A percentile compares a stretch with the other conserved stretches of the same genome.
Evolutionary conservation across 2,113 vertebrate genomes (phyloP).

Genomic region (Petaurus breviceps): DNA sequence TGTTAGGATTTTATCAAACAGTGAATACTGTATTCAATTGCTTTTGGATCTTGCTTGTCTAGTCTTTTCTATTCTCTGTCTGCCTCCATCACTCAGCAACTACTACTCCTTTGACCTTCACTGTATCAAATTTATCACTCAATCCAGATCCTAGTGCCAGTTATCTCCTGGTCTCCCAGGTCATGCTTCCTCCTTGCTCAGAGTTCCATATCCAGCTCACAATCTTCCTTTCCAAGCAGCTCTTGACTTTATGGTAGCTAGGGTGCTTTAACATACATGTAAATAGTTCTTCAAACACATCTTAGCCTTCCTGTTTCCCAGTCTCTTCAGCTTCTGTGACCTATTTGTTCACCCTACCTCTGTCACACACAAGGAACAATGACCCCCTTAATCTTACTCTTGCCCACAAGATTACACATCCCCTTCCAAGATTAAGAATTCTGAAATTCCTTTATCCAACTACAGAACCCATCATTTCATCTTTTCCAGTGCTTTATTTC

Average conservation of each 20-base stretch:
- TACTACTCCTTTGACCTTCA: not conserved
- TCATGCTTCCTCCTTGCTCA: not conserved
- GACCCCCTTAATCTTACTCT: not conserved
- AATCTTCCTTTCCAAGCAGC: not conserved
- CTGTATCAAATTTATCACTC: not conserved
- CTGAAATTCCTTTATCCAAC: not conserved
- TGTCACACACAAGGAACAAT: not conserved
- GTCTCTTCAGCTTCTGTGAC: not conserved
- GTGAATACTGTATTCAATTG: not conserved
- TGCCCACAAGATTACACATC: not conserved
- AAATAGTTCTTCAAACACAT: not conserved
- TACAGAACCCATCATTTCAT: not conserved
- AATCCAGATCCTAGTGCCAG: not conserved
- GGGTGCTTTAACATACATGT: not conserved
- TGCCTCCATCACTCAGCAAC: not conserved
- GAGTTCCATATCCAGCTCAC: not conserved
- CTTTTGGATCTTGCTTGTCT: not conserved
- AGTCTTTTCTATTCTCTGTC: not conserved
- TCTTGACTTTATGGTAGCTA: not conserved
- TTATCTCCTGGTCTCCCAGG: not conserved
- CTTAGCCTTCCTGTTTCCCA: not conserved
- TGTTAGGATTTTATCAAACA: not conserved
- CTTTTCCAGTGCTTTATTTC: not conserved
- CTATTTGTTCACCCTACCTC: not conserved
- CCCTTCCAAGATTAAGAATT: not conserved